A percentile compares a stretch with the other conserved stretches of the same genome.
Evolutionary conservation across 2,113 vertebrate genomes (phyloP).

Genomic region (Cyanistes caeruleus): DNA sequence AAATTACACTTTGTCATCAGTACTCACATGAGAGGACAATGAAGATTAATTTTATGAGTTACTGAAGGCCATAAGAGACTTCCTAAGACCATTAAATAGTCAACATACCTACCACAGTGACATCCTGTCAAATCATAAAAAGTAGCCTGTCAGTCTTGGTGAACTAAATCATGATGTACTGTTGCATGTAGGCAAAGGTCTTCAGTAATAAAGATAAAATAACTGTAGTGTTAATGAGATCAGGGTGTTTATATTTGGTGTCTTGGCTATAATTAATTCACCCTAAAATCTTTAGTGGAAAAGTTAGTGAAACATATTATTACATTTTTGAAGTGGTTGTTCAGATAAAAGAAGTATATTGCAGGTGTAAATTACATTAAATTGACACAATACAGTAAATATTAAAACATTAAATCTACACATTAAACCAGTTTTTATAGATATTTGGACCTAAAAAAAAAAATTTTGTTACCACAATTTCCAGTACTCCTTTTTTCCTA

Average conservation of each 20-base stretch:
- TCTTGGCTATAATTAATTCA: slow-evolving; percentile 14
- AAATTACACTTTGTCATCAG: slow-evolving; percentile 3
- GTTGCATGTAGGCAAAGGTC: neutral
- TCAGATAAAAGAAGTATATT: neutral
- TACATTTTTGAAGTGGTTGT: neutral
- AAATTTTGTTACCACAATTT: neutral
- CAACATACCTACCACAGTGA: slow-evolving; percentile 26
- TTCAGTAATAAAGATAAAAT: slow-evolving; percentile 49
- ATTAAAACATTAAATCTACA: neutral
- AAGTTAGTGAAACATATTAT: neutral
- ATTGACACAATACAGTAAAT: neutral
- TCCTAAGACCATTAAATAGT: slow-evolving; percentile 43
- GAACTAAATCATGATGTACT: slow-evolving; percentile 19
- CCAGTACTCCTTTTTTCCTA: neutral
- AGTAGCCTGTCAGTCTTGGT: slow-evolving; percentile 1
- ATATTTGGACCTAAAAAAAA: neutral
- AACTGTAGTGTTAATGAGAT: neutral
- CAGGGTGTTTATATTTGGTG: slow-evolving; percentile 1
- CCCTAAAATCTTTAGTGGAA: neutral
- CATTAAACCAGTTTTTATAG: neutral
- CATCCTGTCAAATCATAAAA: slow-evolving; percentile 18
- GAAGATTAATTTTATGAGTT: slow-evolving; percentile 35
- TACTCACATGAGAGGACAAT: neutral
- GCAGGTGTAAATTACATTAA: neutral
- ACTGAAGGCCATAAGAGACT: neutral